phyloP scores from a whole-genome alignment of 1,140 invertebrate species.

The Sycophila sp. region DNA sequence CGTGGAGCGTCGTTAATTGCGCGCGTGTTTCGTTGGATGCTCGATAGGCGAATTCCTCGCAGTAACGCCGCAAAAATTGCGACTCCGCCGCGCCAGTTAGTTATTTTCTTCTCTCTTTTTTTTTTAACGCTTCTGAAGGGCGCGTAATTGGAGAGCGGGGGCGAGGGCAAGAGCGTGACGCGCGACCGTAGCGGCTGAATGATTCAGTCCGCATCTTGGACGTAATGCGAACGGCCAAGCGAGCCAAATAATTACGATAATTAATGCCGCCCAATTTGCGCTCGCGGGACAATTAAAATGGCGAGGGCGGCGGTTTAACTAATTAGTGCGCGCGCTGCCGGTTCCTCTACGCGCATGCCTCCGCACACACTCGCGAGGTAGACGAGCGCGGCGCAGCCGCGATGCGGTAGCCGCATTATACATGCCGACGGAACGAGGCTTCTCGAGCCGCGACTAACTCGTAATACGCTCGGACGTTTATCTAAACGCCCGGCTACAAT shows the following conservation, averaged over 20 bases:
- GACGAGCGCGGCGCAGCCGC: no score
- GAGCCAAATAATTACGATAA: conserved; percentile 64
- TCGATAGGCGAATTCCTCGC: no score
- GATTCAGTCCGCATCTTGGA: conserved; percentile 38
- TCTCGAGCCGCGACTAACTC: no score
- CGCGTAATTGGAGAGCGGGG: background rate
- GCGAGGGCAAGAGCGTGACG: background rate
- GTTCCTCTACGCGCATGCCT: conserved; percentile 21
- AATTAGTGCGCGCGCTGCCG: conserved; percentile 50
- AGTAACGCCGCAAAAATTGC: background rate
- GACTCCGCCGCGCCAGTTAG: background rate
- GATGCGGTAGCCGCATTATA: no score
- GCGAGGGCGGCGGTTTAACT: conserved; percentile 53
- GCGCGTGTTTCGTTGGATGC: background rate
- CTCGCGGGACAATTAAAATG: conserved; percentile 62
- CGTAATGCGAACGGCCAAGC: conserved; percentile 51
- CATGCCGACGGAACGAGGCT: no score
- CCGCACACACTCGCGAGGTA: background rate
- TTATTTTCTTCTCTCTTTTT: no score
- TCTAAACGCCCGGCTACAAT: background rate
- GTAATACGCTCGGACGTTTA: background rate
- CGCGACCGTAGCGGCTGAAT: background rate
- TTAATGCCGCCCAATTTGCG: conserved; percentile 64
- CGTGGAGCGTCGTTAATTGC: background rate
- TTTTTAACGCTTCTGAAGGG: no score